Percentiles rank a stretch among this genome's conserved stretches.
Evolutionary conservation across 2,888 invertebrate species (phyloP).

Genomic region (Isotomurus palustris): DNA sequence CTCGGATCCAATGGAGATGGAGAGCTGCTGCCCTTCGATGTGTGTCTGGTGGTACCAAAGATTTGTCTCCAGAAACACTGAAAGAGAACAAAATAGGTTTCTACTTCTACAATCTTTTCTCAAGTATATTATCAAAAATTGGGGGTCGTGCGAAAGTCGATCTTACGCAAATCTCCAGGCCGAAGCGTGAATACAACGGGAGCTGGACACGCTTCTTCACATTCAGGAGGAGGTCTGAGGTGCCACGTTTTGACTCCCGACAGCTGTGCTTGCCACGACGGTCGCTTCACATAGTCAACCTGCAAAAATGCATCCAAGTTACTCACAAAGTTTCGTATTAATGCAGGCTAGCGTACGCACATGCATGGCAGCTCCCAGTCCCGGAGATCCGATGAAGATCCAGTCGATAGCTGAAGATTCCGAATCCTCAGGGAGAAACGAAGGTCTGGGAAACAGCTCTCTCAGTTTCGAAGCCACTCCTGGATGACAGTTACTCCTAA

Average conservation of each 20-base stretch:
- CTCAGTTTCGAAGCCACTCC: conserved; percentile 67
- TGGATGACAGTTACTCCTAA: conserved; percentile 82
- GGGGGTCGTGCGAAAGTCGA: no score
- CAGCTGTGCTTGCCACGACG: conserved; percentile 92
- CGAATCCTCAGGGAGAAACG: conserved; percentile 82
- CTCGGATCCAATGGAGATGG: conserved; percentile 84
- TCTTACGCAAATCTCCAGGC: conserved; percentile 77
- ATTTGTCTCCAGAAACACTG: conserved; percentile 81
- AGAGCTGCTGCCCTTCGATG: conserved; percentile 73
- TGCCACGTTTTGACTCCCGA: conserved; percentile 80
- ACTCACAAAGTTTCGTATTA: background rate
- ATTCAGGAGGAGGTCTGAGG: conserved; percentile 79
- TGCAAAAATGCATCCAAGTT: conserved; percentile 51
- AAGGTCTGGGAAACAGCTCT: conserved; percentile 71
- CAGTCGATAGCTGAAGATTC: conserved; percentile 84
- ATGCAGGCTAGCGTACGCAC: conserved; percentile 55
- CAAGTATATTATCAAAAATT: no score
- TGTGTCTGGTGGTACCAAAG: conserved; percentile 87
- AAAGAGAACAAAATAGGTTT: conserved; percentile 48
- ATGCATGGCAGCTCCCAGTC: conserved; percentile 86
- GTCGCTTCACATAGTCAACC: conserved; percentile 83
- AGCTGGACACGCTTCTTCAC: conserved; percentile 66
- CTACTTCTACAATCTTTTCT: background rate
- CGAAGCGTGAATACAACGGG: conserved; percentile 71
- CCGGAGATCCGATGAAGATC: conserved; percentile 80